Conservation (phyloP, 2,888 invertebrate species). For the Antheraea assamensis region DNA sequence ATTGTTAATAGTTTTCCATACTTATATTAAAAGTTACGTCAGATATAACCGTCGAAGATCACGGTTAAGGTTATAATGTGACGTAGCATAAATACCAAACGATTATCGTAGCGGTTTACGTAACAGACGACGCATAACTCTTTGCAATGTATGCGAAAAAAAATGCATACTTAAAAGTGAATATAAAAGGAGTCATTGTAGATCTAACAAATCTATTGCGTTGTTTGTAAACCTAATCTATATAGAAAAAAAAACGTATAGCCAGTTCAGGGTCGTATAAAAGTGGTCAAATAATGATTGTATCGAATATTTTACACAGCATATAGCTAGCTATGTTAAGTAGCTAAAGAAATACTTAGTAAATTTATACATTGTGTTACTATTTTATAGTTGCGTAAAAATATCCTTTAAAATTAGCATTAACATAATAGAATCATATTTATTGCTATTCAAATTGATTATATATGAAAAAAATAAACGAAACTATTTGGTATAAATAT, state of each 20-base stretch:
- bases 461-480: constrained; percentile 17
- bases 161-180: neutral
- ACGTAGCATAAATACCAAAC: neutral
- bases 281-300: neutral
- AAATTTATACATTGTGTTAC: neutral
- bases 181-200: neutral
- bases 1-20: too few species aligned
- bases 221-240: neutral
- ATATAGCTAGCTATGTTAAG: too few species aligned
- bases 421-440: constrained; percentile 10
- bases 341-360: neutral
- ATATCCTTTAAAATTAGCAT: constrained; percentile 1
- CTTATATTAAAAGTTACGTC: neutral
- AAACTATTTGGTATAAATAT: constrained; percentile 13
- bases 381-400: neutral
- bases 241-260: neutral
- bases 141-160: neutral
- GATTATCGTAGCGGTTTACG: neutral
- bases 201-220: neutral
- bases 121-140: neutral
- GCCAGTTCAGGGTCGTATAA: neutral
- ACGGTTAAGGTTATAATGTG: neutral
- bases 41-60: neutral
- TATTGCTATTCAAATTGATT: constrained; percentile 16
- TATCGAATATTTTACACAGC: too few species aligned